Evolutionary conservation across 23 tunicate genomes (phyloP).

Genomic region (Ciona savignyi): DNA sequence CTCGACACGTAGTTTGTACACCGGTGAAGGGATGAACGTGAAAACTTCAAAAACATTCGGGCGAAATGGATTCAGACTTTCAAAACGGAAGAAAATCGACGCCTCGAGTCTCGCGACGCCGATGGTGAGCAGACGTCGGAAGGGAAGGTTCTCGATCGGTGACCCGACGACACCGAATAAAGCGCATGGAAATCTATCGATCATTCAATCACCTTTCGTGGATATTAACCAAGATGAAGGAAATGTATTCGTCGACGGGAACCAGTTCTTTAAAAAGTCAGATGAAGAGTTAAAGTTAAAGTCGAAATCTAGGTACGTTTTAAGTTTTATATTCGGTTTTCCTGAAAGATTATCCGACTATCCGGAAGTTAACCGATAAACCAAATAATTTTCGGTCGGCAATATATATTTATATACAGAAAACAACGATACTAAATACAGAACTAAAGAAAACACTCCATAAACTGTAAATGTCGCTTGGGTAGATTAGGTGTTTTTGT

Average conservation of each 20-base stretch:
- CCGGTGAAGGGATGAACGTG: not conserved
- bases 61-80: not conserved
- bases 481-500: no score
- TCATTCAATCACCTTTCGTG: not conserved
- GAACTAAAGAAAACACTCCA: no score
- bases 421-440: no score
- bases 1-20: constrained; percentile 13
- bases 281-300: not conserved
- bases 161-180: not conserved
- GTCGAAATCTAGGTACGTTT: not conserved
- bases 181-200: not conserved
- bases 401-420: no score
- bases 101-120: not conserved
- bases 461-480: no score
- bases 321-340: no score
- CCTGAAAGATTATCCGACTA: no score
- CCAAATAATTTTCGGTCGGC: no score
- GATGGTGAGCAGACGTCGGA: not conserved
- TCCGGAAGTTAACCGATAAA: no score
- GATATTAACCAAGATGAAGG: no score
- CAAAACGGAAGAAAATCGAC: not conserved
- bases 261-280: not conserved
- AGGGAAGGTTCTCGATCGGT: not conserved
- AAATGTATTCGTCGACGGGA: not conserved
- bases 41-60: not conserved